These are phyloP conservation scores for Troides aeacus DNA, from an alignment of 2,888 invertebrate genomes.

Conservation along the genomic window DNA sequence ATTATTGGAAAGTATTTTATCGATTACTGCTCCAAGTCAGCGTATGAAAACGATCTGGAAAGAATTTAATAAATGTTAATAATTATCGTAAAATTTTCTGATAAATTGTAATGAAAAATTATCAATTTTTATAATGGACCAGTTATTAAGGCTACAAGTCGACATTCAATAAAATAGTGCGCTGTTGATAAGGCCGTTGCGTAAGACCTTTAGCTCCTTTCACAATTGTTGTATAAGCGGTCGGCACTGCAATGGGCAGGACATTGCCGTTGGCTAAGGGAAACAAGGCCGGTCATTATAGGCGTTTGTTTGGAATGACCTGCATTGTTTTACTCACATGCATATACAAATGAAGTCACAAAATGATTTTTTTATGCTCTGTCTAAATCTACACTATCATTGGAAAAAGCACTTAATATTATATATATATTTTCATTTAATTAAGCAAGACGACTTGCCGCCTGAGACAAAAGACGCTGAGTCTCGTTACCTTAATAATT, in stretches of 20 bases:
- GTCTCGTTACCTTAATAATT: no score
- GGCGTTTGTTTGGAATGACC: background rate
- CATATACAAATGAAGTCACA: conserved; percentile 7
- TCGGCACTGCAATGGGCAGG: conserved; percentile 20
- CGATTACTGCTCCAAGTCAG: background rate
- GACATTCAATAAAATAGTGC: conserved; percentile 42
- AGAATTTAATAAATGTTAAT: background rate
- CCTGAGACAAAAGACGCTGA: no score
- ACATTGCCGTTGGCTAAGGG: conserved; percentile 17
- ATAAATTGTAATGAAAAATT: conserved; percentile 1
- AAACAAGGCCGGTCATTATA: conserved; percentile 23
- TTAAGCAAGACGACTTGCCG: no score
- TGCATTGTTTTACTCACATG: background rate
- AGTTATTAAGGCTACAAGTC: conserved; percentile 32
- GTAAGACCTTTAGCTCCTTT: conserved; percentile 51
- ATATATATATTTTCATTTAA: no score
- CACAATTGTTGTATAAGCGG: conserved; percentile 43
- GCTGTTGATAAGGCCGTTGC: conserved; percentile 45
- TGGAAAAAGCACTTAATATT: no score
- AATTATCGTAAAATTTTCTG: background rate
- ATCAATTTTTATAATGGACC: conserved; percentile 10
- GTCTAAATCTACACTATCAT: background rate
- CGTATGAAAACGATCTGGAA: no score
- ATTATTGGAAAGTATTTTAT: conserved; percentile 18
- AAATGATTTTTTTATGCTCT: conserved; percentile 7